Percentiles rank a stretch among this genome's conserved stretches.
These are phyloP conservation scores for Sussaba pulchella DNA, from an alignment of 2,888 invertebrate species.

Conservation along the genomic window DNA sequence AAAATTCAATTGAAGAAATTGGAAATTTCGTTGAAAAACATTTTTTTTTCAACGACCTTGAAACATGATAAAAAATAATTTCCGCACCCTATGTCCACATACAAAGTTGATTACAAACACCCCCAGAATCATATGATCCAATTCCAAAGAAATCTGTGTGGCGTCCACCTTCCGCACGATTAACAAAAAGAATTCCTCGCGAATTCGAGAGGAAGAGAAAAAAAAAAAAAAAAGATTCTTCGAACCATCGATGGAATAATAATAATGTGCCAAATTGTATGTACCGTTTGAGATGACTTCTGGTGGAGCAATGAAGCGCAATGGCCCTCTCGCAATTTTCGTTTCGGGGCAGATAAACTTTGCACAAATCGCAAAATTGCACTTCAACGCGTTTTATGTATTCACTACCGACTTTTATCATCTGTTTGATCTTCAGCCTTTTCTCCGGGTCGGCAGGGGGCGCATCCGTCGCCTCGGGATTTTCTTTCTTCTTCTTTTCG, in stretches of 20 bases:
- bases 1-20: too few species aligned
- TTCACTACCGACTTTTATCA: constrained; percentile 91
- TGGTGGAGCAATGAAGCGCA: constrained; percentile 90
- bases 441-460: constrained; percentile 79
- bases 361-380: constrained; percentile 92
- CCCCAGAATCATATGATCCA: too few species aligned
- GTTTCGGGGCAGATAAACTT: constrained; percentile 89
- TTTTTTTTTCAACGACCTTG: too few species aligned
- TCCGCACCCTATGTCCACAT: too few species aligned
- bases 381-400: constrained; percentile 92
- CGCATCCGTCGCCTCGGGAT: constrained; percentile 79
- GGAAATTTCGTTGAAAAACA: too few species aligned
- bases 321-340: constrained; percentile 87
- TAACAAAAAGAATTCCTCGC: too few species aligned
- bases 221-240: too few species aligned
- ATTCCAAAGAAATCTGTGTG: too few species aligned
- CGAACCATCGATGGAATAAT: background rate
- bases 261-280: background rate
- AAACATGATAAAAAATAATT: too few species aligned
- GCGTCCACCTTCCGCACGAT: too few species aligned
- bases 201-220: too few species aligned
- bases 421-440: constrained; percentile 87
- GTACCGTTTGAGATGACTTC: constrained; percentile 90
- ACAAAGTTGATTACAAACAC: too few species aligned
- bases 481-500: constrained; percentile 86